phyloP scores from a whole-genome alignment of 2,797 vertebrate species.

The Sebastes vulpes region DNA sequence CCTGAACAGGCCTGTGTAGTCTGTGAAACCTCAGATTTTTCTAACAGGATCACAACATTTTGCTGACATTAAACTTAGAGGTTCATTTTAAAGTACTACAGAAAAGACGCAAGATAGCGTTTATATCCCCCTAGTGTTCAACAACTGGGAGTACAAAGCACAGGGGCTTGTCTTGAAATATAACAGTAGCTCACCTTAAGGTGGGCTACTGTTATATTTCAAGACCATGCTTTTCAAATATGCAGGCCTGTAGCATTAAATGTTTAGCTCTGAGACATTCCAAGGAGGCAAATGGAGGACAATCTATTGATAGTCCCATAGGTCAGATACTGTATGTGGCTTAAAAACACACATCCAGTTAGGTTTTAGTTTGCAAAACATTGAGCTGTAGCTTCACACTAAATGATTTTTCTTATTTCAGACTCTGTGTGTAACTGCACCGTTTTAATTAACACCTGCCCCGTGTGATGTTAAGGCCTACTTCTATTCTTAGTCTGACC shows the following conservation, averaged over 20 bases:
- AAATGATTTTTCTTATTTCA: not conserved
- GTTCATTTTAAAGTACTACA: not conserved
- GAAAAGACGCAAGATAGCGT: not conserved
- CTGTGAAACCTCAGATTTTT: constrained; percentile 40
- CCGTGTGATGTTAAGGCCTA: constrained; percentile 11
- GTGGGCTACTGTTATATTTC: no score
- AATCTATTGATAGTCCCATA: constrained; percentile 32
- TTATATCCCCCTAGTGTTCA: not conserved
- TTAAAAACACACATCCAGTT: not conserved
- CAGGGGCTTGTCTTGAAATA: constrained; percentile 1
- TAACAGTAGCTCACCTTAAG: not conserved
- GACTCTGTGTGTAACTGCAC: not conserved
- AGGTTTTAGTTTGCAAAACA: not conserved
- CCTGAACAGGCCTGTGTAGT: constrained; percentile 40
- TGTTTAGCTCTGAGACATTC: constrained; percentile 12
- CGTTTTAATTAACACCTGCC: constrained; percentile 55
- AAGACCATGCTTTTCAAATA: constrained; percentile 30
- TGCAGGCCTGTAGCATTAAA: constrained; percentile 32
- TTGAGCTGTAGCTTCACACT: not conserved
- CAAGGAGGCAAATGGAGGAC: constrained; percentile 9
- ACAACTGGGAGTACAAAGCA: constrained; percentile 3
- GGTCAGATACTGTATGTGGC: not conserved
- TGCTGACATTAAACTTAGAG: constrained; percentile 7
- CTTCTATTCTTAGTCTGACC: constrained; percentile 62
- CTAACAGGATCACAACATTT: constrained; percentile 2